Evolutionary conservation across 2,797 vertebrate species (phyloP).

Genomic region (Eurystomus glaucurus): DNA sequence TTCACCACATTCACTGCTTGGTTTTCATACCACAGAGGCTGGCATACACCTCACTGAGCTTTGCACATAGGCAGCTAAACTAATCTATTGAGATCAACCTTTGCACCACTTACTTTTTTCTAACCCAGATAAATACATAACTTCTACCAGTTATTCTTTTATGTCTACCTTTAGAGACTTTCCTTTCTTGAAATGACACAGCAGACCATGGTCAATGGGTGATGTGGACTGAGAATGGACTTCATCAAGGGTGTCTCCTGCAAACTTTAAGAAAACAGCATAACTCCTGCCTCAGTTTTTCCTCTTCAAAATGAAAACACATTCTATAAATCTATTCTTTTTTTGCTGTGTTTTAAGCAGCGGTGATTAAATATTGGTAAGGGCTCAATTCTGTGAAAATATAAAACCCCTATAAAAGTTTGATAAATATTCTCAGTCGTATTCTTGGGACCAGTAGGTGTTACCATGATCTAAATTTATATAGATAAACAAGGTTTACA

Average conservation of each 20-base stretch:
- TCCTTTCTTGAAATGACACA: not conserved
- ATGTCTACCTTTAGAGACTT: not conserved
- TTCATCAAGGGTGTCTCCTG: not conserved
- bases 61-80: not conserved
- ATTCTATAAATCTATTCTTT: not conserved
- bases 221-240: not conserved
- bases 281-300: not conserved
- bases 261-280: not conserved
- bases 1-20: not conserved
- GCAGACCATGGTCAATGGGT: not conserved
- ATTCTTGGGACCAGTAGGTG: not conserved
- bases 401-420: not conserved
- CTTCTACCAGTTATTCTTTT: not conserved
- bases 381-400: not conserved
- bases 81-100: not conserved
- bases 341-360: not conserved
- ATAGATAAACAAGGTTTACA: not conserved
- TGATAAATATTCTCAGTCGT: not conserved
- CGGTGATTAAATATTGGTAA: not conserved
- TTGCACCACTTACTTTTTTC: not conserved
- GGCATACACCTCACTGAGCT: not conserved
- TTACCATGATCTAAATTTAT: not conserved
- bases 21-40: slow-evolving; percentile 20
- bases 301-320: not conserved
- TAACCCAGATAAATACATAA: not conserved